A percentile compares a stretch with the other conserved stretches of the same genome.
These are phyloP conservation scores for Spatulosminthurus flaviceps DNA, from an alignment of 2,888 invertebrate species.

Conservation along the genomic window DNA sequence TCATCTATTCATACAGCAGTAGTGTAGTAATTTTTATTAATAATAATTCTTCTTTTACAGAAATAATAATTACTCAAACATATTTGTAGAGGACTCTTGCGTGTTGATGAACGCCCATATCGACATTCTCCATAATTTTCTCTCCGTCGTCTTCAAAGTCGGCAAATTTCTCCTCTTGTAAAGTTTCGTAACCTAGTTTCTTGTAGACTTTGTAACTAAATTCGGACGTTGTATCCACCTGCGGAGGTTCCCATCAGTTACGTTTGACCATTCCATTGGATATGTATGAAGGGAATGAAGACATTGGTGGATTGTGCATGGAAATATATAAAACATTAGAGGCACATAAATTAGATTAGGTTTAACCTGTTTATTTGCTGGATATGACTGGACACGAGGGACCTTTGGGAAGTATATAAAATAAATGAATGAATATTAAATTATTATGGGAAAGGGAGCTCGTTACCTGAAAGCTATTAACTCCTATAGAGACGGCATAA, in stretches of 20 bases:
- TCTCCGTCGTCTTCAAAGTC: slow-evolving; percentile 45
- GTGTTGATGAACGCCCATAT: slow-evolving; percentile 36
- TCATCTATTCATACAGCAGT: no score
- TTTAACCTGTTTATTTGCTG: no score
- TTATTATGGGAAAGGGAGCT: neutral
- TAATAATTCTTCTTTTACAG: neutral
- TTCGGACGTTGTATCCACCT: slow-evolving; percentile 53
- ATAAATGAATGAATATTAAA: no score
- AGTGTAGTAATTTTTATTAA: neutral
- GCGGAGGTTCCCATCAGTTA: neutral
- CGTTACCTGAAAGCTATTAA: slow-evolving; percentile 40
- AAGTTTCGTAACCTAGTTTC: slow-evolving; percentile 44
- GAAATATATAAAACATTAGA: no score
- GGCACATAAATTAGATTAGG: no score
- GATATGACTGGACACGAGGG: no score
- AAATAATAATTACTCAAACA: neutral
- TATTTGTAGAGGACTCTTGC: slow-evolving; percentile 39
- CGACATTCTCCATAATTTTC: slow-evolving; percentile 24
- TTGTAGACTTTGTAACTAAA: slow-evolving; percentile 48
- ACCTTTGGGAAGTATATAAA: no score
- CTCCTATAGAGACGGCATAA: slow-evolving; percentile 39
- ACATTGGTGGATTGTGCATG: no score
- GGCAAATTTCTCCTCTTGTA: slow-evolving; percentile 31
- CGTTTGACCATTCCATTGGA: no score
- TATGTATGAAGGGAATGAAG: no score